A percentile compares a stretch with the other conserved stretches of the same genome.
These are phyloP conservation scores for Trichogramma dendrolimi DNA, from an alignment of 2,888 invertebrate genomes.

Conservation along the genomic window DNA sequence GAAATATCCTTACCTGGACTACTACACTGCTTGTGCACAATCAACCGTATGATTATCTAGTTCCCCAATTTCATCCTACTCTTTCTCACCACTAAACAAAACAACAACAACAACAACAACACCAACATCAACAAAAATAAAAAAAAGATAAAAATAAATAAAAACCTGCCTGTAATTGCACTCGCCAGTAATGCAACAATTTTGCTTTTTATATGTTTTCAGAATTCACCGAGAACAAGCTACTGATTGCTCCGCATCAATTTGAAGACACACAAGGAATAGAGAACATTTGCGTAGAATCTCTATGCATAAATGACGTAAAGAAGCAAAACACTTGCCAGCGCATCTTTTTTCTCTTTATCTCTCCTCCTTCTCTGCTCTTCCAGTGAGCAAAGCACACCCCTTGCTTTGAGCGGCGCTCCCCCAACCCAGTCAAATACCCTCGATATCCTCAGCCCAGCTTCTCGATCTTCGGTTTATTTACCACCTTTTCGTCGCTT, in stretches of 20 bases:
- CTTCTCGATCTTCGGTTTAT: constrained; percentile 20
- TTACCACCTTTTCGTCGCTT: constrained; percentile 37
- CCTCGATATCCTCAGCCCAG: constrained; percentile 8
- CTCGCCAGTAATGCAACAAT: constrained; percentile 46
- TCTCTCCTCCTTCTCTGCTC: constrained; percentile 18
- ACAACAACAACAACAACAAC: constrained; percentile 1
- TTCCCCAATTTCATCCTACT: too few species aligned
- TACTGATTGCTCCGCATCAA: constrained; percentile 43
- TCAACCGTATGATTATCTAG: too few species aligned
- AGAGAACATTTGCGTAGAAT: too few species aligned
- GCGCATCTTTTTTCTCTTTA: constrained; percentile 28
- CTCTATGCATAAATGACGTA: constrained; percentile 47
- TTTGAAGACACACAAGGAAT: constrained; percentile 43
- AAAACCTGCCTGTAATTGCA: constrained; percentile 38
- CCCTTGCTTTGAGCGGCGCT: neutral
- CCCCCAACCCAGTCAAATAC: constrained; percentile 1
- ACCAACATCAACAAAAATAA: neutral
- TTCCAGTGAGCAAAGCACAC: too few species aligned
- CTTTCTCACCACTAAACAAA: neutral
- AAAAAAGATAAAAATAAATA: too few species aligned
- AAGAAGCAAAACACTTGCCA: constrained; percentile 39
- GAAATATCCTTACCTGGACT: too few species aligned
- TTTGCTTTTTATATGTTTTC: constrained; percentile 48
- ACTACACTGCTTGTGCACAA: too few species aligned
- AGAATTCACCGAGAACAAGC: constrained; percentile 36